Percentiles rank a stretch among this genome's conserved stretches.
Conservation (phyloP, 2,797 vertebrate genomes). For the Fundulus diaphanus region DNA sequence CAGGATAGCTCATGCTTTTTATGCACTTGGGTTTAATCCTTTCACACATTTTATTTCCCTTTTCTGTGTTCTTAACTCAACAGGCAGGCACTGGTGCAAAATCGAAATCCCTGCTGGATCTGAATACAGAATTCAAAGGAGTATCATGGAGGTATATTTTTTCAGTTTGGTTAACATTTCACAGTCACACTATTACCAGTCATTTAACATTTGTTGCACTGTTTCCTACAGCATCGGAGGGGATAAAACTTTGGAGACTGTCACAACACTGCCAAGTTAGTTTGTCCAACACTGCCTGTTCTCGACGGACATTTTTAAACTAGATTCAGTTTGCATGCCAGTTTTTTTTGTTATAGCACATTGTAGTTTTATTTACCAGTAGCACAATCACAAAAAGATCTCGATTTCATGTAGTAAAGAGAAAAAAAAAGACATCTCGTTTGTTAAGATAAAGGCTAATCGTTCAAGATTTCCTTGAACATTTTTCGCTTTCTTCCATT, state of each 20-base stretch:
- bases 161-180: too few relatives aligned
- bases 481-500: neutral
- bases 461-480: neutral
- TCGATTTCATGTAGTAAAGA: neutral
- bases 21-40: neutral
- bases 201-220: slow-evolving; percentile 9
- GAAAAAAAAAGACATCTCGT: neutral
- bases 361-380: neutral
- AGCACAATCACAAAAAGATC: neutral
- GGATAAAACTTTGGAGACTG: slow-evolving; percentile 79
- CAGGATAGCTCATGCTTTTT: too few relatives aligned
- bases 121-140: slow-evolving; percentile 80
- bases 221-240: slow-evolving; percentile 85
- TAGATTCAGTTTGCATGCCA: neutral
- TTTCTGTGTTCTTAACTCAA: slow-evolving; percentile 21
- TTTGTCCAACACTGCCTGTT: slow-evolving; percentile 32
- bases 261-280: slow-evolving; percentile 91
- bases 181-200: neutral
- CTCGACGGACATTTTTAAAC: neutral
- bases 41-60: neutral
- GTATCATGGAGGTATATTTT: slow-evolving; percentile 88
- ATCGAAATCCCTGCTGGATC: slow-evolving; percentile 56
- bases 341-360: neutral
- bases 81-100: slow-evolving; percentile 85
- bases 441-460: neutral